Percentiles rank a stretch among this genome's conserved stretches.
Evolutionary conservation across 2,888 invertebrate genomes (phyloP).

Genomic region (Tipula lateralis): DNA sequence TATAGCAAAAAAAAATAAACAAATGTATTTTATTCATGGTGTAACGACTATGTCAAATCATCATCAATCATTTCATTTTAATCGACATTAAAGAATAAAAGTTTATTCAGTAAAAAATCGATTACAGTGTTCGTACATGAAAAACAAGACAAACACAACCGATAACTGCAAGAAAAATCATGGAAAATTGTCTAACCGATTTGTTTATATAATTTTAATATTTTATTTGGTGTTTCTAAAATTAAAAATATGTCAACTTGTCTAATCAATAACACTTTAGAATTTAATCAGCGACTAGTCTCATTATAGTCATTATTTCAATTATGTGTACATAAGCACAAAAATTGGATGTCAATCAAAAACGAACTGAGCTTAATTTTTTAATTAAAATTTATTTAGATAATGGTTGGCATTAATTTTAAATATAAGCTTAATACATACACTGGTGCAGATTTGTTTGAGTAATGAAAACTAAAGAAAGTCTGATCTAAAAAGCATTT

Average conservation of each 20-base stretch:
- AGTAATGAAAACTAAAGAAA: no score
- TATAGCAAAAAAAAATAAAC: not conserved
- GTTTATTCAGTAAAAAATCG: not conserved
- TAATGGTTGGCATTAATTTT: no score
- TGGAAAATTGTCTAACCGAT: not conserved
- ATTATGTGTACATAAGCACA: not conserved
- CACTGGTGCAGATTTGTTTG: no score
- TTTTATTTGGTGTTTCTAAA: not conserved
- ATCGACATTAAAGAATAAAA: not conserved
- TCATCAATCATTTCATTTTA: not conserved
- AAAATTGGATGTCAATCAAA: not conserved
- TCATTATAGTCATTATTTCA: not conserved
- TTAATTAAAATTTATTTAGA: no score
- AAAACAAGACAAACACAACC: not conserved
- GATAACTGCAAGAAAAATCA: not conserved
- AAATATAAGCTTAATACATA: no score
- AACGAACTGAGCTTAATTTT: not conserved
- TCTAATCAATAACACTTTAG: not conserved
- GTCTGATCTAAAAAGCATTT: no score
- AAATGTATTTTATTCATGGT: not conserved
- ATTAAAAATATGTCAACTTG: not conserved
- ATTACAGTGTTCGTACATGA: not conserved
- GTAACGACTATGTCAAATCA: not conserved
- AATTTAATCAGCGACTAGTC: not conserved
- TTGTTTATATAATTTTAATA: not conserved